phyloP scores from a whole-genome alignment of 2,797 vertebrate species.

The Caiman crocodilus region DNA sequence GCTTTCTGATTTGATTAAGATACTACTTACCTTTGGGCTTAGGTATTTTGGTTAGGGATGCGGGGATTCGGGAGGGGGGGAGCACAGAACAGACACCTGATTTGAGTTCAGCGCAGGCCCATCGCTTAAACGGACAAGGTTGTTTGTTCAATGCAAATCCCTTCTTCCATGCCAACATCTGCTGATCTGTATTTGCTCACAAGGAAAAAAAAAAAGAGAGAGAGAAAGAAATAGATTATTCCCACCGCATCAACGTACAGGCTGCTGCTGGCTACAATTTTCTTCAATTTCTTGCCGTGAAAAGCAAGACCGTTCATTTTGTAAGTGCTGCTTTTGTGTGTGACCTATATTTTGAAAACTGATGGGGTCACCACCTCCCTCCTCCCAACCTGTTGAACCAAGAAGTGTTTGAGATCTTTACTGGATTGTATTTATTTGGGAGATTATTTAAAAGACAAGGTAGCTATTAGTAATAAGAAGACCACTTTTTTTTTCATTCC shows the following conservation, averaged over 20 bases:
- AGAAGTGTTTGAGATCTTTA: constrained; percentile 20
- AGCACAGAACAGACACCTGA: neutral
- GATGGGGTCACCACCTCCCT: constrained; percentile 72
- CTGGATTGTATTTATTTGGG: constrained; percentile 23
- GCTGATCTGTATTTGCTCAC: constrained; percentile 73
- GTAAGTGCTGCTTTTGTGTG: constrained; percentile 75
- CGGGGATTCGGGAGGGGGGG: neutral
- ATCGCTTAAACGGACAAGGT: constrained; percentile 46
- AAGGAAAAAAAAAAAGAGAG: neutral
- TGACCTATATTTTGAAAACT: constrained; percentile 79
- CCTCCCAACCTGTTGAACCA: constrained; percentile 68
- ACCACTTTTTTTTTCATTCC: neutral
- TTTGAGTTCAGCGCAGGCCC: constrained; percentile 41
- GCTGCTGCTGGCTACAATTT: constrained; percentile 77
- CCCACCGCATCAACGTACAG: constrained; percentile 71
- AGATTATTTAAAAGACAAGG: constrained; percentile 63
- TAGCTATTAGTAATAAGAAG: constrained; percentile 63
- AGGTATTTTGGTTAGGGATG: neutral
- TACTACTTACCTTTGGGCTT: constrained; percentile 52
- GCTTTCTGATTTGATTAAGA: constrained; percentile 70
- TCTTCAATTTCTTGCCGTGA: constrained; percentile 77
- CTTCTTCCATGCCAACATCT: constrained; percentile 52
- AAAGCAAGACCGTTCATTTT: constrained; percentile 78
- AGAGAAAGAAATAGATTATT: constrained; percentile 75
- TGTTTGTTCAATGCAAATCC: constrained; percentile 73